phyloP scores from a whole-genome alignment of 2,888 invertebrate species.

The Eledona agricola region DNA sequence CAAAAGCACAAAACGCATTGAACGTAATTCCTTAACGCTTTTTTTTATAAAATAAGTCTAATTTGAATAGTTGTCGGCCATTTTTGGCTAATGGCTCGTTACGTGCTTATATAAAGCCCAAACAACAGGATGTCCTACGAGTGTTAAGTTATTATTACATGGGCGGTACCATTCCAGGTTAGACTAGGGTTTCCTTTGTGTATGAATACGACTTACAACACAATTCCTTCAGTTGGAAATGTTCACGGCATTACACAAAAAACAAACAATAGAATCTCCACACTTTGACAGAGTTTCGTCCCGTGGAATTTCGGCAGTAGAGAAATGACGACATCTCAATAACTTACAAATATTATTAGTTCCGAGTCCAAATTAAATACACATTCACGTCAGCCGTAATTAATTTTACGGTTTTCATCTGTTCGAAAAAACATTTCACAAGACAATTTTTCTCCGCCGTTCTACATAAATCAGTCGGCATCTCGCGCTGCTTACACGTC shows the following conservation, averaged over 20 bases:
- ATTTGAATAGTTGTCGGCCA: conserved; percentile 6
- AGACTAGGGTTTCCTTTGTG: conserved; percentile 37
- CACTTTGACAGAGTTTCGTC: conserved; percentile 11
- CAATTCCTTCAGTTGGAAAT: conserved; percentile 34
- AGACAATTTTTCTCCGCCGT: conserved; percentile 24
- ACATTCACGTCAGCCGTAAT: conserved; percentile 29
- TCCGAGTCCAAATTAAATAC: conserved; percentile 31
- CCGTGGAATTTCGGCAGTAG: conserved; percentile 14
- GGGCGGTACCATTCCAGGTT: conserved; percentile 39
- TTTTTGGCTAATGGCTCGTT: conserved; percentile 37
- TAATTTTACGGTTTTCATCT: conserved; percentile 38
- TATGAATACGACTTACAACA: conserved; percentile 33
- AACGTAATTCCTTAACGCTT: conserved; percentile 4
- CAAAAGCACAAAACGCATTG: conserved; percentile 4
- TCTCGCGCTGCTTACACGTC: conserved; percentile 33
- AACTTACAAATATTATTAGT: conserved; percentile 34
- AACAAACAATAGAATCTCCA: conserved; percentile 9
- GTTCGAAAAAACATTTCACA: conserved; percentile 31
- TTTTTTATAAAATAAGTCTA: conserved; percentile 8
- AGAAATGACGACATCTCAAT: conserved; percentile 25
- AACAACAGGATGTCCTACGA: conserved; percentile 38
- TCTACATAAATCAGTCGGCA: conserved; percentile 32
- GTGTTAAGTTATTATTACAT: conserved; percentile 42
- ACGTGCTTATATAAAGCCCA: conserved; percentile 34
- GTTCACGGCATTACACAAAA: conserved; percentile 34